Base-by-base conservation (phyloP, 2,797 vertebrate species). In the Podarcis lilfordi region DNA sequence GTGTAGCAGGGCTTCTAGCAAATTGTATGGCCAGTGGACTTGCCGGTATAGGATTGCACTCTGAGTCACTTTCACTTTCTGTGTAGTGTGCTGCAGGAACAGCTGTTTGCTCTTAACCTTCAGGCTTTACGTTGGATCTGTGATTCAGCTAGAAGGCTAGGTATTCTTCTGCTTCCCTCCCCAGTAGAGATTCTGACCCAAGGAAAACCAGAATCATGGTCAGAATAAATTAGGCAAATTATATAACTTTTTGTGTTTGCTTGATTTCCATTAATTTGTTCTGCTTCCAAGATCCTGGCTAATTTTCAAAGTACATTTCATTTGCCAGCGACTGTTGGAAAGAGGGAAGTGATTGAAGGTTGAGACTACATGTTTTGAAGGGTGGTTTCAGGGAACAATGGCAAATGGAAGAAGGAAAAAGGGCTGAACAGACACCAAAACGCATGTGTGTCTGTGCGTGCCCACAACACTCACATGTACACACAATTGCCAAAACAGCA, bases 221-320 rank as follows among this genome's bases (percentile, higher is more conserved):
- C 40, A 37, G 82, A 88, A 72, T 84, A 84, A 37, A 50, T 72
- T 84, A 27, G 50, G 40, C 61, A 64, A 66, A 7, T 85, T 74
- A 81, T 75, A 29, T 75, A 85, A 75, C 78, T 68, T 85, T 85
- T 37, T 37, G 27, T 69, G 32, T 78, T 81, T 77, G 61, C 55
- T 55, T 64, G 19, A 74, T 89, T 88, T 84, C 64, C 43, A 50
- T 80, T n/a, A 85, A 84, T 85, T 43, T 40, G 80, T 75, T 85
- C 69, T 85, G 43, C n/a, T 75, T 75, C 68, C 61, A 86, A 79
- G 75, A 35, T 45, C 43, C 37, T 55, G 55, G 68, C 55, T 50
- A 64, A 35, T 79, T 80, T 85, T 85, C 77, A 85, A 50, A 69
- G 29, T 84, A 64, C 13, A 45, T 74, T 29, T 66, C 55, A 45